Conservation (phyloP, 1,140 invertebrate genomes). For the Fopius arisanus region DNA sequence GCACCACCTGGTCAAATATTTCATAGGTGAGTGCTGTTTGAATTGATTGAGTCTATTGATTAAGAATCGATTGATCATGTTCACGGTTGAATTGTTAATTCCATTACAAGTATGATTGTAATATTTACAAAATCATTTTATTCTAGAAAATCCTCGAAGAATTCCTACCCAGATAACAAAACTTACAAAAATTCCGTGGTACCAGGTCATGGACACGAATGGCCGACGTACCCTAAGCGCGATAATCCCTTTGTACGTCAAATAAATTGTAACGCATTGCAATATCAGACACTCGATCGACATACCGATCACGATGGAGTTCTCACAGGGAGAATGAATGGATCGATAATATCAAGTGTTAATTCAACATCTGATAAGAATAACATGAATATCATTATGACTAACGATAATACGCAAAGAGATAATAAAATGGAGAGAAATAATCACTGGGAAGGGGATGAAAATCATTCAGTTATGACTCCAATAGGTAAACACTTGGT, state of each 20-base stretch:
- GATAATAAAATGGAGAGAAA: neutral
- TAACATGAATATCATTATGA: conserved; percentile 14
- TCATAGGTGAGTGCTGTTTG: conserved; percentile 50
- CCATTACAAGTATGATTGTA: no score
- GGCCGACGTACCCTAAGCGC: conserved; percentile 46
- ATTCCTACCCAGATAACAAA: conserved; percentile 78
- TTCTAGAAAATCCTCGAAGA: conserved; percentile 79
- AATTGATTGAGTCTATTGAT: neutral
- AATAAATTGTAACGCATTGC: conserved; percentile 47
- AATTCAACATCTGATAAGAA: conserved; percentile 23
- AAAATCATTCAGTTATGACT: neutral
- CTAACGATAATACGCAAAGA: neutral
- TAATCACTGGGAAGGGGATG: neutral
- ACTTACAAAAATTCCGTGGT: conserved; percentile 80
- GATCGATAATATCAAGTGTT: neutral
- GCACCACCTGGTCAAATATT: conserved; percentile 50
- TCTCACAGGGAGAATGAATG: neutral
- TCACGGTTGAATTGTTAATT: neutral
- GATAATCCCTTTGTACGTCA: conserved; percentile 56
- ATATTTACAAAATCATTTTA: neutral
- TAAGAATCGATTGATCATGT: no score
- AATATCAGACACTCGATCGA: conserved; percentile 53
- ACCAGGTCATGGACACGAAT: conserved; percentile 65
- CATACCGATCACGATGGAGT: neutral
- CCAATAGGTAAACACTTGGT: neutral